Base-by-base conservation (phyloP, 2,888 invertebrate genomes). In the Oxytorus armatus region DNA sequence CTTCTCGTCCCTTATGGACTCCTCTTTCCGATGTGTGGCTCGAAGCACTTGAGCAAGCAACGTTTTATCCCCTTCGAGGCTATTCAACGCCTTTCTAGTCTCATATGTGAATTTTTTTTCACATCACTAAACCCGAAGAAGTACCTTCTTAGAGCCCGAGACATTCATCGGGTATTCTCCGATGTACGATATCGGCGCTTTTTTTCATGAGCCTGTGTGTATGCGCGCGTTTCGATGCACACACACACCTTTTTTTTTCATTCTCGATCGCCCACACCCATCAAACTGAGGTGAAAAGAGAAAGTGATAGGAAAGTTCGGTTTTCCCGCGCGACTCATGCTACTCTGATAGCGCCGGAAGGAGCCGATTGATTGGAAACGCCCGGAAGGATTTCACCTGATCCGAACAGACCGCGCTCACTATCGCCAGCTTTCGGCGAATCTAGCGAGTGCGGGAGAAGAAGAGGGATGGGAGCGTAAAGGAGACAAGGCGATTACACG, bases 311-410 rank as follows among this genome's bases (percentile, higher is more conserved):
- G 89, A 90, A 90, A 89, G 89, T 91, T 92, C 91, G 92, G 88
- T 91, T 92, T 91, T 92, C 92, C 91, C 90, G 82, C 72, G 55
- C 84, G 74, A 82, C 83, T 92, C 86, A 90, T 92, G 91, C 83
- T 91, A 14, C 90, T 90, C 92, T 92, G 91, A 84, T 92, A 91
- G 85, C 84, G 85, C 89, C 91, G 90, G 90, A 92, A 92, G 91
- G 89, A 87, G 85, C 90, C 91, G 91, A 92, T 92, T 92, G 92
- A 92, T 92, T 92, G 91, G 91, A 92, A 92, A 91, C 89, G 86
- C 86, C 87, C 86, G 86, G 83, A 84, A 85, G 86, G 86, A 84
- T 87, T 88, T 85, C 86, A 87, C 88, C 88, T 89, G 86, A 87
- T 86, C 83, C 51, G 10, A 68, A 63, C 59, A 44, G n/a, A 73